Evolutionary conservation across 2,797 vertebrate genomes (phyloP), one percentile per base, ranked within the genome.

Genomic region (Tinamus major): DNA sequence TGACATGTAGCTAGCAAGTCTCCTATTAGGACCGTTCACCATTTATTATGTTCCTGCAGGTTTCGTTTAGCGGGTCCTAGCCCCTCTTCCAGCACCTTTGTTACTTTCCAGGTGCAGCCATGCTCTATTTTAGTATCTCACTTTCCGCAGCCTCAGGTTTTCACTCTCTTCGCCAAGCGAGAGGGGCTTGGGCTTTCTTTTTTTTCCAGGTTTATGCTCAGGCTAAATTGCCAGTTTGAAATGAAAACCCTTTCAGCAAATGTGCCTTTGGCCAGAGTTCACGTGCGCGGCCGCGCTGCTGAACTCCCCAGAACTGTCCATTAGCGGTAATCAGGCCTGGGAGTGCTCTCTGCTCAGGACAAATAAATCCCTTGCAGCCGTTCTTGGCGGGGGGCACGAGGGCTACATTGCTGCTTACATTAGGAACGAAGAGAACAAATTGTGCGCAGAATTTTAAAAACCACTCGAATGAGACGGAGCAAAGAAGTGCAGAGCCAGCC

Each of bases 361-460:
- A 93, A 93, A 89, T 89, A 94, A 95, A 90, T 85, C 77, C 69
- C 75, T 63, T 48, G 55, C 59, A 87, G 89, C 14, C 49, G 70
- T 55, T 86, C 62, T 65, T 89, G 90, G 69, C 5, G 1, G 10
- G 37, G 37, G 56, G 69, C 42, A 27, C 35, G 42, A 33, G 46
- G 79, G 24, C 49, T 24, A 70, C 85, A 79, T 85, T 78, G 29
- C 78, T 94, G 91, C 77, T 83, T 92, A 88, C 31, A 16, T 92
- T 87, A 74, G 70, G 59, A 89, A 41, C 0, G 1, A 76, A 77
- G 81, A 87, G 90, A 95, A 96, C 81, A 89, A 96, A 94, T 86
- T 89, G 79, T 96, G 94, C 81, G 51, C 61, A 71, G 92, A 74
- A 84, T 87, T 88, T 51, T 67, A 82, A 93, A 96, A 86, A 24